Evolutionary conservation across 2,797 vertebrate species (phyloP).

Genomic region (Lagorchestes hirsutus): DNA sequence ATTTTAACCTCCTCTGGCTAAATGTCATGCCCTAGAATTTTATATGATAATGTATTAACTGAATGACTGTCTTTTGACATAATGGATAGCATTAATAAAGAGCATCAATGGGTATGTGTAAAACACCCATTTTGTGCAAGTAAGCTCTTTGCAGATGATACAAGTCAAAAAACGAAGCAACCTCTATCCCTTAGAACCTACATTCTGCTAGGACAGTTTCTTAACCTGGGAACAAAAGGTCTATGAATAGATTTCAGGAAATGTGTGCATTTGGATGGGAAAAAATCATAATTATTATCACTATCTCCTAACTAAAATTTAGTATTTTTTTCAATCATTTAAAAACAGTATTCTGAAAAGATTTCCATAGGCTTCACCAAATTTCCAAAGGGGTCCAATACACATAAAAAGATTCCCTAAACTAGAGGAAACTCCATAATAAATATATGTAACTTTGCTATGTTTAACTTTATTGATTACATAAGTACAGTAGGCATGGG

Average conservation of each 20-base stretch:
- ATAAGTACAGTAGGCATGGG: neutral
- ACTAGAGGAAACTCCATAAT: neutral
- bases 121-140: neutral
- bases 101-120: neutral
- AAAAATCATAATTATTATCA: neutral
- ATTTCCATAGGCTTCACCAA: neutral
- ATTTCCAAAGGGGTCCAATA: neutral
- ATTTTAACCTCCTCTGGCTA: constrained; percentile 28
- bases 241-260: neutral
- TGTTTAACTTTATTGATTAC: neutral
- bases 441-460: neutral
- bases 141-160: neutral
- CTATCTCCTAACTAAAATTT: neutral
- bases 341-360: neutral
- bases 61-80: constrained; percentile 18
- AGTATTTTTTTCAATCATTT: neutral
- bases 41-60: constrained; percentile 12
- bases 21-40: constrained; percentile 47
- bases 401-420: neutral
- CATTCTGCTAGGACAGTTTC: neutral
- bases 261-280: neutral
- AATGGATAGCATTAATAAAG: neutral
- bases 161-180: neutral
- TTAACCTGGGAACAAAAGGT: neutral
- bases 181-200: neutral